Base-by-base conservation (phyloP, 2,113 vertebrate genomes). In the Glaucomys volans region DNA sequence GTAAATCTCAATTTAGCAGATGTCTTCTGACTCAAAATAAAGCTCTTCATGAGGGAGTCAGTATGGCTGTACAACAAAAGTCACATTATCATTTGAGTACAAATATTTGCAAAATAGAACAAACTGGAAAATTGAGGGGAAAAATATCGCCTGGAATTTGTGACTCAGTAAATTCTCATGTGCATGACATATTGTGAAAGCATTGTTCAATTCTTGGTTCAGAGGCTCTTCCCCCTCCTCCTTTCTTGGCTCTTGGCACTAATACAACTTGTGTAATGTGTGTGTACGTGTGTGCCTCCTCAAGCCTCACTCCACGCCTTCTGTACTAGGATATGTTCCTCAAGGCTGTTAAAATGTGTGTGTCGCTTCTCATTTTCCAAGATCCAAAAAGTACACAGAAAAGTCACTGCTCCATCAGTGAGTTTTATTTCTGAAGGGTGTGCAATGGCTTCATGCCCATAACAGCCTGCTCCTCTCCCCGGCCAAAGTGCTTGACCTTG, bases 101-200 rank as follows among this genome's bases (percentile, higher is more conserved):
- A 98, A 98, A 97, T 97, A 90, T 97, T 97, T 97, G 91, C 96
- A 95, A 96, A 98, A 92, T 6, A 95, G 82, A 98, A 88, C 3
- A 81, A 82, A 95, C 76, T 93, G 77, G 94, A 97, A 96, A 95
- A 95, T 82, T 75, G 84, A 86, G 47, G 28, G 86, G 0, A 79
- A 93, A 96, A 93, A 84, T 95, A 86, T 82, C 72, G 91, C 85
- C 54, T 2, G 7, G 96, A 89, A 96, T 97, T 93, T 0, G 80
- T 97, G 97, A 97, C 89, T 97, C 97, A 94, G 90, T 93, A 0
- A 0, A 95, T 18, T 95, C 95, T 97, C 86, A 85, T 72, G 50
- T 87, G 91, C 81, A 92, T 81, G 92, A 87, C 87, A 90, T 94
- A 47, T 52, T 24, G 79, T 83, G 92, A 96, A 91, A 87, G 96